These are phyloP conservation scores for Phytoseiulus persimilis DNA, from an alignment of 2,888 invertebrate species.

Conservation along the genomic window DNA sequence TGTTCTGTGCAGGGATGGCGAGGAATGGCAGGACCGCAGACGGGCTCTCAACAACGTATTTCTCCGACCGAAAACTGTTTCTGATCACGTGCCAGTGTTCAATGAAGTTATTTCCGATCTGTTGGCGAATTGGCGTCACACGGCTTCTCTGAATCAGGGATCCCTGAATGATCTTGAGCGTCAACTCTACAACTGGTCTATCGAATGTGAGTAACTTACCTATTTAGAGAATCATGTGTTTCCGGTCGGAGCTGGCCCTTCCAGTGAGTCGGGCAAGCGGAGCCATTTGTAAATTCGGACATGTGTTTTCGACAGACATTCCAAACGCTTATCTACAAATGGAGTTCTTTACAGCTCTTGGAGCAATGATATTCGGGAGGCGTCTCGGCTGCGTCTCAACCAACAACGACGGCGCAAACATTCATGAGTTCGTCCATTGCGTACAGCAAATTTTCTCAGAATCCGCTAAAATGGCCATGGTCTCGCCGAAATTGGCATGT, in stretches of 20 bases:
- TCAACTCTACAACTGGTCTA: constrained; percentile 68
- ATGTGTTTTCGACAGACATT: no score
- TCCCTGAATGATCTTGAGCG: constrained; percentile 59
- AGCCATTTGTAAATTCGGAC: no score
- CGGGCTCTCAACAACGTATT: constrained; percentile 65
- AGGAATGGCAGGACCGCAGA: constrained; percentile 68
- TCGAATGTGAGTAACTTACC: constrained; percentile 60
- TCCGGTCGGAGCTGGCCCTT: no score
- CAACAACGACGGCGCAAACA: constrained; percentile 45
- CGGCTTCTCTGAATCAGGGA: constrained; percentile 45
- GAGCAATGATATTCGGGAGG: constrained; percentile 46
- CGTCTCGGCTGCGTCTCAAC: constrained; percentile 46
- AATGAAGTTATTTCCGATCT: constrained; percentile 45
- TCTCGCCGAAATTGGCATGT: constrained; percentile 62
- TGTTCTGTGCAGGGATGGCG: constrained; percentile 58
- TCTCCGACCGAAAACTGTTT: constrained; percentile 58
- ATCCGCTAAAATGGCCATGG: constrained; percentile 61
- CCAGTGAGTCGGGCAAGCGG: no score
- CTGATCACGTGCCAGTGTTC: constrained; percentile 49
- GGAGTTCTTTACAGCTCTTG: constrained; percentile 44
- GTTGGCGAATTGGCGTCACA: constrained; percentile 42
- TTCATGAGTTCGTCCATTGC: constrained; percentile 49
- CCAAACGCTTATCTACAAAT: background rate
- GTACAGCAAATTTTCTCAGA: constrained; percentile 67
- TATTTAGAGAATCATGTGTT: no score